Base-by-base conservation (phyloP, 1,140 invertebrate genomes). In the Prorops nasuta region DNA sequence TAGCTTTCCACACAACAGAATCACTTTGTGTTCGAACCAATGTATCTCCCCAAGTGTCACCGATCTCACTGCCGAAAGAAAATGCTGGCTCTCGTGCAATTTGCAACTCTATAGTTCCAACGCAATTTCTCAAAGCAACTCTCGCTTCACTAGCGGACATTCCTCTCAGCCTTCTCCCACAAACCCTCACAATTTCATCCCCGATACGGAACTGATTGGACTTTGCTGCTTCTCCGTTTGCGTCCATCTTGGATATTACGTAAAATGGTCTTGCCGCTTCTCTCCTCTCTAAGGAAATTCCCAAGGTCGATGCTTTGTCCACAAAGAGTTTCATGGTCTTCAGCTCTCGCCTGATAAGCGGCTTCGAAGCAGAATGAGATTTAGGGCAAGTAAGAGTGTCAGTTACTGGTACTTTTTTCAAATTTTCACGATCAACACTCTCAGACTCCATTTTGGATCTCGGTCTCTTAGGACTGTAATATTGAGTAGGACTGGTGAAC, bases 141-240 rank as follows among this genome's bases (percentile, higher is more conserved):
- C 80, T 77, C 1, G 85, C 87, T 53, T 88, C 85, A 9, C 72
- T 58, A 8, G 83, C 72, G n/a, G 76, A 76, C 52, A 87, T 71
- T 0, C 86, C 84, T 15, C 83, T 78, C 31, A 89, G 57, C 31
- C 83, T 77, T 31, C 79, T 78, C 0, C 86, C 86, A 54, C 84
- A 86, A 10, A 89, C 82, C 55, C 86, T 81, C 10, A 89, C 71
- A 19, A 89, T 77, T 67, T 88, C 86, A 58, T 89, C 87, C 0
- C 84, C 84, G 28, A 84, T 64, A 24, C 75, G 71, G 35, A 81
- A 71, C 2, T 69, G 50, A 14, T 60, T 66, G 0, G 67, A 73
- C 28, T 56, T 72, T 0, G 54, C 57, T 0, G 74, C 74, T 7
- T 63, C 70, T 0, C 72, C 72, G 1, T 60, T 55, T 0, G 49